phyloP scores from a whole-genome alignment of 2,888 invertebrate species.

The Eugnorisma glareosa region DNA sequence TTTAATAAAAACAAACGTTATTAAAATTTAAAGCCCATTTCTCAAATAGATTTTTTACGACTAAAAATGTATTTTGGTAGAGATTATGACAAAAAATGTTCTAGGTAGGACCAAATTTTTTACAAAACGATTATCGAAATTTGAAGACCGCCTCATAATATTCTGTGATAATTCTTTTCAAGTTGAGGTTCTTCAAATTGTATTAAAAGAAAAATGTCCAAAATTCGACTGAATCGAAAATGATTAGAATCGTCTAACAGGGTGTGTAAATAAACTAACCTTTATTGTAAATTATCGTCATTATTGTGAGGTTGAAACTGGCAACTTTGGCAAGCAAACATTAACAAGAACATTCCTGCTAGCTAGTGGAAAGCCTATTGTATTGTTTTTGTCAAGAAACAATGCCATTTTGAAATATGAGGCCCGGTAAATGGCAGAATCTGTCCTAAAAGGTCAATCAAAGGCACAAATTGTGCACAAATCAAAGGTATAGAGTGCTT shows the following conservation, averaged over 20 bases:
- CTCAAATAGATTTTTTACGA: constrained; percentile 74
- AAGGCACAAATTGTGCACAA: no score
- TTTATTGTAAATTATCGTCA: constrained; percentile 52
- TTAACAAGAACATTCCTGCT: neutral
- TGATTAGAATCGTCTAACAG: constrained; percentile 67
- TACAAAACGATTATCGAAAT: constrained; percentile 68
- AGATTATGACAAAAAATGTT: constrained; percentile 63
- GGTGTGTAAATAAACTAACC: constrained; percentile 74
- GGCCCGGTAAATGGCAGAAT: neutral
- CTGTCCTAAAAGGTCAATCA: neutral
- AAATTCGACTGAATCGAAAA: constrained; percentile 72
- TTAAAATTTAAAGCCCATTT: constrained; percentile 58
- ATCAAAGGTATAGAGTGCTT: neutral
- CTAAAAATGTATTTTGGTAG: constrained; percentile 71
- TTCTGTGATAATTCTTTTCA: constrained; percentile 90
- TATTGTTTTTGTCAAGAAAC: constrained; percentile 18
- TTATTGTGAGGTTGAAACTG: constrained; percentile 53
- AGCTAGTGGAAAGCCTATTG: neutral
- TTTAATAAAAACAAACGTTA: constrained; percentile 31
- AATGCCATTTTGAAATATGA: neutral
- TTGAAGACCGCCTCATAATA: constrained; percentile 88
- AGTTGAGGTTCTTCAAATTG: constrained; percentile 88
- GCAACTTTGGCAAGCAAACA: constrained; percentile 36
- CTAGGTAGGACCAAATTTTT: constrained; percentile 66
- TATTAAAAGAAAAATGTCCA: constrained; percentile 60